Percentiles rank a stretch among this genome's conserved stretches.
Evolutionary conservation across 2,113 vertebrate genomes (phyloP).

Genomic region (Phoxinus phoxinus): DNA sequence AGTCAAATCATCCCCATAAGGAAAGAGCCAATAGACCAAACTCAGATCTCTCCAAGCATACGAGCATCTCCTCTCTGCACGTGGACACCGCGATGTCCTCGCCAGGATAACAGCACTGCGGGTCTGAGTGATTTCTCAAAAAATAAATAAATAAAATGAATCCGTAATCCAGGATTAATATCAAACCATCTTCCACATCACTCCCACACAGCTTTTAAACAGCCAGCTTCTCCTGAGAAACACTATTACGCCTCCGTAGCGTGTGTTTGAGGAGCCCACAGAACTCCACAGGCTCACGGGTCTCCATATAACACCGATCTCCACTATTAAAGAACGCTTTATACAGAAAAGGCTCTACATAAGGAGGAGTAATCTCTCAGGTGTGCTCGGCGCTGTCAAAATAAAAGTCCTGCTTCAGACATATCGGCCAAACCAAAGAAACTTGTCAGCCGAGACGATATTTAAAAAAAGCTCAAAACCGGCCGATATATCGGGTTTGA

Average conservation of each 20-base stretch:
- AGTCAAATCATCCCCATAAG: background rate
- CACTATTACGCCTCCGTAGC: background rate
- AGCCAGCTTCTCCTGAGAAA: background rate
- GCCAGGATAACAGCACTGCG: too few relatives aligned
- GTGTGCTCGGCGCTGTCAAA: too few relatives aligned
- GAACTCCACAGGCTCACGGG: too few relatives aligned
- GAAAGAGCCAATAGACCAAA: background rate
- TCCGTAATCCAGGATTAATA: conserved; percentile 53
- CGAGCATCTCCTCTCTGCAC: conserved; percentile 49
- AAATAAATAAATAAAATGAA: conserved; percentile 28
- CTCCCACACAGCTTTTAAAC: background rate
- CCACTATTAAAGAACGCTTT: too few relatives aligned
- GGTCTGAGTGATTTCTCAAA: conserved; percentile 54
- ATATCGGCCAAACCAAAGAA: too few relatives aligned
- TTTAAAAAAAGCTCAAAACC: too few relatives aligned
- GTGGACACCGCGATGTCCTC: background rate
- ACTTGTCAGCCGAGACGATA: too few relatives aligned
- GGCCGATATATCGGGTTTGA: too few relatives aligned
- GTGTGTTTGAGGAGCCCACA: background rate
- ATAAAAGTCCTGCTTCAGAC: too few relatives aligned
- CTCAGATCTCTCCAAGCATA: background rate
- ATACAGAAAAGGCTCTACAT: too few relatives aligned
- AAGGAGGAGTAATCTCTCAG: too few relatives aligned
- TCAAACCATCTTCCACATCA: conserved; percentile 11
- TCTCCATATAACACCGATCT: too few relatives aligned